phyloP scores from a whole-genome alignment of 1,140 invertebrate species.

The Ips nitidus region DNA sequence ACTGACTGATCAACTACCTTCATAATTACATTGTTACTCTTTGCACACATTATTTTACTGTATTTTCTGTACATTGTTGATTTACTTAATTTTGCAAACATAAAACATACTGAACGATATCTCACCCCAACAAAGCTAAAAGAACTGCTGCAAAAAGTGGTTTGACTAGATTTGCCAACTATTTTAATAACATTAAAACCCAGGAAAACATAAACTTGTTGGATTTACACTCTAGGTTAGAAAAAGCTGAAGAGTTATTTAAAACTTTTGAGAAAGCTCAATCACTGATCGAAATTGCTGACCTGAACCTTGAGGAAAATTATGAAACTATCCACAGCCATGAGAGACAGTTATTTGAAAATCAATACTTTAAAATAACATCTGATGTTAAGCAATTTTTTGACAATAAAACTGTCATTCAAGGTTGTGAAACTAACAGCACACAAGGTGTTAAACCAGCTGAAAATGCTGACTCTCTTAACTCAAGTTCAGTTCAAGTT shows the following conservation, averaged over 20 bases:
- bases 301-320: slow-evolving; percentile 13
- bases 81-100: background rate
- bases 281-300: slow-evolving; percentile 11
- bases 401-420: background rate
- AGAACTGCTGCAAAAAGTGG: background rate
- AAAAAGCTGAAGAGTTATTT: slow-evolving; percentile 11
- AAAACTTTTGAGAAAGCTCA: slow-evolving; percentile 13
- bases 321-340: slow-evolving; percentile 3
- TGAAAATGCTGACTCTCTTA: background rate
- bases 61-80: slow-evolving; percentile 2
- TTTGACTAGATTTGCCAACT: slow-evolving; percentile 15
- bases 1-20: background rate
- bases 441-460: background rate
- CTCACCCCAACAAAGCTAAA: background rate
- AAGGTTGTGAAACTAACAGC: background rate
- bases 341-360: slow-evolving; percentile 14
- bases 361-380: slow-evolving; percentile 16
- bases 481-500: slow-evolving; percentile 5
- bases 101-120: background rate
- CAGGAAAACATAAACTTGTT: slow-evolving; percentile 6
- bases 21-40: background rate
- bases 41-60: background rate
- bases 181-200: slow-evolving; percentile 15
- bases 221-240: slow-evolving; percentile 13
- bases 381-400: slow-evolving; percentile 12